These are phyloP conservation scores for Lysiphlebus fabarum DNA, from an alignment of 1,140 invertebrate genomes.

Conservation along the genomic window DNA sequence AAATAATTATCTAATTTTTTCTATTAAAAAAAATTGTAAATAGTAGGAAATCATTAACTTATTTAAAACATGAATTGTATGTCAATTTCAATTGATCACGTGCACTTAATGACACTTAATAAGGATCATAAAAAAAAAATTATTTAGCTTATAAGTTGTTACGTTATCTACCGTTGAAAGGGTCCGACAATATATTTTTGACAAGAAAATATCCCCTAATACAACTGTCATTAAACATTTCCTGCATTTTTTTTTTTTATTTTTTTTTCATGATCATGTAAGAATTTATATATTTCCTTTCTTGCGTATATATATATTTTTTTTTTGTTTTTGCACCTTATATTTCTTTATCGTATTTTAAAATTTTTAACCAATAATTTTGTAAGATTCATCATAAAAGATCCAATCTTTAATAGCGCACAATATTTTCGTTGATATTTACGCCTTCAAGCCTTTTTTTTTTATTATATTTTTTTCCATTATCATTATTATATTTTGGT, in stretches of 20 bases:
- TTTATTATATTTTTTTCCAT: no score
- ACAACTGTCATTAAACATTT: constrained; percentile 17
- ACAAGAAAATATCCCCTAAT: no score
- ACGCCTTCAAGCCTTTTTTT: no score
- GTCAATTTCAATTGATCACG: constrained; percentile 1
- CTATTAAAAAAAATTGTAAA: no score
- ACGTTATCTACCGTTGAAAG: background rate
- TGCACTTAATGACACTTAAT: constrained; percentile 15
- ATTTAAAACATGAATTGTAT: constrained; percentile 5
- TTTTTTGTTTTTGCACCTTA: background rate
- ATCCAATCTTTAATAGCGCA: no score
- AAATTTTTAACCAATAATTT: constrained; percentile 8
- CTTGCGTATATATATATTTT: background rate
- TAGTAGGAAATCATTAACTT: no score
- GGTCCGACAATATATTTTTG: no score
- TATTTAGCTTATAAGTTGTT: background rate
- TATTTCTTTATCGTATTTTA: constrained; percentile 4
- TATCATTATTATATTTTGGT: no score
- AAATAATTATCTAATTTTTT: no score
- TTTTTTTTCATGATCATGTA: background rate
- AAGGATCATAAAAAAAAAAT: background rate
- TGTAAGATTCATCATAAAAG: background rate
- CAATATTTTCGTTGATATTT: no score
- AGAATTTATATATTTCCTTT: background rate
- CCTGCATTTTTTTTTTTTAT: constrained; percentile 9